Conservation (phyloP, 2,888 invertebrate genomes). For the Clanis bilineata region DNA sequence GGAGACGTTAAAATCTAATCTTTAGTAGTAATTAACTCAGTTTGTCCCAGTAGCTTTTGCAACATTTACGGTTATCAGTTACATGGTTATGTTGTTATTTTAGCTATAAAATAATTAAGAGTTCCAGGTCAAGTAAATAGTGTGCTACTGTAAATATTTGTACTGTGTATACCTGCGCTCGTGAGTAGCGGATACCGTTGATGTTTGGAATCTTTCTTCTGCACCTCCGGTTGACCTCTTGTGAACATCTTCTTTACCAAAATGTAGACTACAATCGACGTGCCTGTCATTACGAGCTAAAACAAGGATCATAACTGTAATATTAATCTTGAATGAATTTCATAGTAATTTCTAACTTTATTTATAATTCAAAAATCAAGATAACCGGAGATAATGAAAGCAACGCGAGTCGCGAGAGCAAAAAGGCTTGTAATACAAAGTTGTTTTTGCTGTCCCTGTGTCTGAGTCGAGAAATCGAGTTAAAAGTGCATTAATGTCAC, state of each 20-base stretch:
- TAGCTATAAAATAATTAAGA: conserved; percentile 12
- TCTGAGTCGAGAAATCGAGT: too few relatives aligned
- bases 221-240: conserved; percentile 28
- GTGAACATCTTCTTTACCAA: conserved; percentile 51
- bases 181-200: conserved; percentile 64
- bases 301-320: conserved; percentile 28
- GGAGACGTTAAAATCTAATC: conserved; percentile 3
- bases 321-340: not conserved
- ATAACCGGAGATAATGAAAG: too few relatives aligned
- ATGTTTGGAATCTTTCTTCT: conserved; percentile 52
- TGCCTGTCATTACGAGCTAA: conserved; percentile 56
- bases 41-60: conserved; percentile 1
- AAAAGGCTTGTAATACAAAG: too few relatives aligned
- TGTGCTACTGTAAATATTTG: not conserved
- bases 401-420: too few relatives aligned
- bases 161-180: conserved; percentile 52
- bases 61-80: conserved; percentile 8
- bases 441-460: too few relatives aligned
- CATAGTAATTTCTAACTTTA: not conserved
- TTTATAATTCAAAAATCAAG: too few relatives aligned
- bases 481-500: too few relatives aligned
- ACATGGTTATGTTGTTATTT: conserved; percentile 2
- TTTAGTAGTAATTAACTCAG: not conserved
- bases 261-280: conserved; percentile 56
- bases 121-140: conserved; percentile 1